Evolutionary conservation across 2,113 vertebrate genomes (phyloP), one percentile per base, ranked within the genome.

Genomic region (Myotis lucifugus): DNA sequence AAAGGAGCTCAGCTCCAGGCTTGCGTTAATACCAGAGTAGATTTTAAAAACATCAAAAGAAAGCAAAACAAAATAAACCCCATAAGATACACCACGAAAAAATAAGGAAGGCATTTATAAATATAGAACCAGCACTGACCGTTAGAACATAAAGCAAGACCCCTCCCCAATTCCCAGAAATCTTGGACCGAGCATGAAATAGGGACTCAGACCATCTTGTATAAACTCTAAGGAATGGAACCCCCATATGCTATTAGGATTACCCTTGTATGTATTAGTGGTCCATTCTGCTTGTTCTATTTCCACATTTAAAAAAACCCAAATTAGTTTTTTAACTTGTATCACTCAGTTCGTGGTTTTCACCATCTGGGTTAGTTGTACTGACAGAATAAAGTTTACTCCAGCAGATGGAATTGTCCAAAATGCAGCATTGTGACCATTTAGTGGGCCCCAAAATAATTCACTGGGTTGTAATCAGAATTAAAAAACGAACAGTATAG

Each of bases 161-260:
- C 52, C 18, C 25, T 6, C 37, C 15, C 1, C 5, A 42, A 19
- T 23, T 29, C 54, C 64, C 40, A 72, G 19, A 72, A 54, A 12
- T 25, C 50, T 77, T 15, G 11, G 17, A 54, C 40, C 29, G 19
- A 23, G 21, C 54, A 69, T 0, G 14, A 34, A 59, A n/a, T 5
- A 52, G 61, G 10, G 37, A 69, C 21, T 56, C 27, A 14, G 6
- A 8, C 8, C n/a, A 52, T 25, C 67, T 23, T 1, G 4, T 13
- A 67, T 23, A 34, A 54, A 37, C 27, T 52, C 25, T 25, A 61
- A 56, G 59, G 52, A 14, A 23, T 6, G 61, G 46, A 37, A 50
- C 40, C 0, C 1, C n/a, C 9, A 34, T 0, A 14, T 12, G n/a
- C 12, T 17, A 27, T 61, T 19, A 67, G 2, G 34, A 69, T 27